Percentiles rank a stretch among this genome's conserved stretches.
phyloP scores from a whole-genome alignment of 2,888 invertebrate species.

The Nasonovia ribisnigri region DNA sequence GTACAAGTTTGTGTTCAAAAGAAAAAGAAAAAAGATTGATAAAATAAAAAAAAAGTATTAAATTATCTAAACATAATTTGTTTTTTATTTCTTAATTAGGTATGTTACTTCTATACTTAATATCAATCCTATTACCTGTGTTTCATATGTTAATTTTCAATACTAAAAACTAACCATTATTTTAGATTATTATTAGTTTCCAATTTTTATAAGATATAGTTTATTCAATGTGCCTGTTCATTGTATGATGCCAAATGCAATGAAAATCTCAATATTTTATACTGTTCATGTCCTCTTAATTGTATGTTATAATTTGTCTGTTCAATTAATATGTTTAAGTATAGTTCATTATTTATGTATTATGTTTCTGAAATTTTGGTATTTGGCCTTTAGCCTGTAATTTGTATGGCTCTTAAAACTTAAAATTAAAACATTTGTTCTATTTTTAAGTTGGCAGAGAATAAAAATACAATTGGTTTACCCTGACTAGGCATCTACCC shows the following conservation, averaged over 20 bases:
- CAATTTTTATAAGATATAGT: not conserved
- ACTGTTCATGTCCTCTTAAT: fast-evolving
- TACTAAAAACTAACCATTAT: not conserved
- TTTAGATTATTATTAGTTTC: not conserved
- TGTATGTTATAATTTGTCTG: not conserved
- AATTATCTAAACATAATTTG: constrained; percentile 47
- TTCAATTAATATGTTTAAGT: not conserved
- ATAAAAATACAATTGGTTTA: not conserved
- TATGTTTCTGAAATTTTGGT: not conserved
- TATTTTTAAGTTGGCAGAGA: not conserved
- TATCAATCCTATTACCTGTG: not conserved
- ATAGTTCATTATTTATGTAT: not conserved
- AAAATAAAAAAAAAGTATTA: constrained; percentile 61
- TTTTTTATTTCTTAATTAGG: constrained; percentile 19
- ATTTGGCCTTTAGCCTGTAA: not conserved
- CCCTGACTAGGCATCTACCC: fast-evolving
- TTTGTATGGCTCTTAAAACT: not conserved
- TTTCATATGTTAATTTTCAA: not conserved
- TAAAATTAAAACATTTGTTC: not conserved
- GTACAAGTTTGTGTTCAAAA: constrained; percentile 63
- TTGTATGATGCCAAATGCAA: not conserved
- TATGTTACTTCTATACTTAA: not conserved
- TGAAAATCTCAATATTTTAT: not conserved
- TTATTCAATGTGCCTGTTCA: not conserved
- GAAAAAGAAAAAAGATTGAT: constrained; percentile 56